phyloP scores from a whole-genome alignment of 2,113 vertebrate species.

The Dipodomys spectabilis region DNA sequence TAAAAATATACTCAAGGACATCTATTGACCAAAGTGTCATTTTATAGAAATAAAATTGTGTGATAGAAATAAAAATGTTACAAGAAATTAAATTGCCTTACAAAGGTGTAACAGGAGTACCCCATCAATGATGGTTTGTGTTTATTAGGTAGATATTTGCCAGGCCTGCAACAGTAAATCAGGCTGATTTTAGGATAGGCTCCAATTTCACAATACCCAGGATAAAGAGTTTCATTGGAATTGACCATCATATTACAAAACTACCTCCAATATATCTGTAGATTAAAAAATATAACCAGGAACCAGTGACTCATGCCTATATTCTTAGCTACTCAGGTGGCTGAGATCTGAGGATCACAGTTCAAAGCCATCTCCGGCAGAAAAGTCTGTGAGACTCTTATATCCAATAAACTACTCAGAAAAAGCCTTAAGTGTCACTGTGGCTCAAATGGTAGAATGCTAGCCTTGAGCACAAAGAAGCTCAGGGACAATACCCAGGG shows the following conservation, averaged over 20 bases:
- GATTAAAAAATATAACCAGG: too few relatives aligned
- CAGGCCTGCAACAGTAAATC: background rate
- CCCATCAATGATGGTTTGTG: background rate
- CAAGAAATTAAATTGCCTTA: background rate
- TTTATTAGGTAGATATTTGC: background rate
- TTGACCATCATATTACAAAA: background rate
- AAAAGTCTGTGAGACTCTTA: too few relatives aligned
- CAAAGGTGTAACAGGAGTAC: background rate
- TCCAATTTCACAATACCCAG: background rate
- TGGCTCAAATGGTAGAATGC: too few relatives aligned
- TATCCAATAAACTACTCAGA: too few relatives aligned
- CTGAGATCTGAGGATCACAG: too few relatives aligned
- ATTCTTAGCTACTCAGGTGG: too few relatives aligned
- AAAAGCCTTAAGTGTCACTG: too few relatives aligned
- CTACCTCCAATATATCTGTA: background rate
- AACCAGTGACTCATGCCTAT: too few relatives aligned
- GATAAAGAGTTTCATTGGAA: background rate
- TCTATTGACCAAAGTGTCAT: conserved; percentile 36
- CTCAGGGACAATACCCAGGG: too few relatives aligned
- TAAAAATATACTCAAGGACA: conserved; percentile 28
- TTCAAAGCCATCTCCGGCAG: too few relatives aligned
- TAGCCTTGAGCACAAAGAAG: too few relatives aligned
- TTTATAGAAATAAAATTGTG: conserved; percentile 48
- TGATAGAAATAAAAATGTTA: background rate
- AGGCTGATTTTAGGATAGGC: background rate